A percentile compares a stretch with the other conserved stretches of the same genome.
Evolutionary conservation across 2,797 vertebrate genomes (phyloP).

Genomic region (Clarias fuscus): DNA sequence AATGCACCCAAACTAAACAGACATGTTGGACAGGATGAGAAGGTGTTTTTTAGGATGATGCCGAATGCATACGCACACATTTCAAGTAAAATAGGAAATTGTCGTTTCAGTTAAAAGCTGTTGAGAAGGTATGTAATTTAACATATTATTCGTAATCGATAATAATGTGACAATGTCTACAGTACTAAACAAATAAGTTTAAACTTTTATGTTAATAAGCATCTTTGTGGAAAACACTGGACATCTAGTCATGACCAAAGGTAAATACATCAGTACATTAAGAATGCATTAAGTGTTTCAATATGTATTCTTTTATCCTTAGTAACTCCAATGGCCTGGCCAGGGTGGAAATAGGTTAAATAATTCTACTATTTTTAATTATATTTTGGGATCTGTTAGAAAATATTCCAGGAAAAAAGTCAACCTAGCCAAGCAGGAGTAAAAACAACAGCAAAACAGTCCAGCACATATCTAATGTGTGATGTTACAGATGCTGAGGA

Average conservation of each 20-base stretch:
- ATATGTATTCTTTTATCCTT: background rate
- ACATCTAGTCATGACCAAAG: background rate
- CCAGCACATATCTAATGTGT: background rate
- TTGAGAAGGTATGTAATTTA: background rate
- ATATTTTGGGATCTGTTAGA: background rate
- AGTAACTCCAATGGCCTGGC: background rate
- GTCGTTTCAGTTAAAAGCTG: constrained; percentile 14
- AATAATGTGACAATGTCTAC: background rate
- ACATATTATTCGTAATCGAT: background rate
- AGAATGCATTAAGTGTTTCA: background rate
- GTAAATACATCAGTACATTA: too few relatives aligned
- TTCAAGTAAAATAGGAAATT: constrained; percentile 27
- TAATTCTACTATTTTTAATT: background rate
- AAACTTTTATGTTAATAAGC: background rate
- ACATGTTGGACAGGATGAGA: background rate
- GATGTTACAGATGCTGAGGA: background rate
- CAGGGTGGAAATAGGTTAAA: background rate
- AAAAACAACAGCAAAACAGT: background rate
- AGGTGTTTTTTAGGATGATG: background rate
- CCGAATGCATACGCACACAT: constrained; percentile 10
- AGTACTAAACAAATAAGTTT: background rate
- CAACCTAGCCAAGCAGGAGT: background rate
- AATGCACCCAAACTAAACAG: background rate
- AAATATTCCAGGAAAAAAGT: background rate
- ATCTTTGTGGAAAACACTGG: background rate